Base-by-base conservation (phyloP, 2,113 vertebrate genomes). In the Columbina picui region DNA sequence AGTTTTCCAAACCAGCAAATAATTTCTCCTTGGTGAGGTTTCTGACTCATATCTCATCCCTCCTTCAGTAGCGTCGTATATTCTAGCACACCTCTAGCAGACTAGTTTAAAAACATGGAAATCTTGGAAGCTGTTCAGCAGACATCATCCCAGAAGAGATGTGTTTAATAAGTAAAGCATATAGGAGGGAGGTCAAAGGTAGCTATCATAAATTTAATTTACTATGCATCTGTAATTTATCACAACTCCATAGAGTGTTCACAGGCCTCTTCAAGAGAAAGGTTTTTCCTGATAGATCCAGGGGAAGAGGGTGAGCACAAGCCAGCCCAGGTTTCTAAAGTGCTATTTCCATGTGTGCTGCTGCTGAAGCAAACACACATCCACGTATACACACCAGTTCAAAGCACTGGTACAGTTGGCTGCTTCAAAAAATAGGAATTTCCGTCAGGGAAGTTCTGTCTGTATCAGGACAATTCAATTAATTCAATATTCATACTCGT, bases 201-300 rank as follows among this genome's bases (percentile, higher is more conserved):
- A 88, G 39, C 36, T 49, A 74, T 77, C 68, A 86, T 84, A 91
- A 94, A 96, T 89, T 89, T 93, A 56, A 88, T 86, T 90, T 77
- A 56, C 27, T 50, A 22, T 30, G 60, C 47, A 63, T 73, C 55
- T 78, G 52, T 88, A 92, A 93, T 95, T 92, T 91, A 91, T 94
- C 93, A 80, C 56, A 77, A 16, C 45, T 85, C 53, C n/a, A 41
- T 76, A n/a, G 13, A 64, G 32, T 10, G 18, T 67, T 83, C 85
- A 74, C 11, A n/a, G 36, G 39, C 22, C 9, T 36, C 30, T 75
- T 84, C 36, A 70, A 5, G 14, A 80, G 41, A 39, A 80, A 70
- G 50, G 12, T 67, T 88, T 73, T 61, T 60, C 17, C n/a, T 32
- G 7, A 32, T 39, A 64, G 12, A 63, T 67, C 12, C 0, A 9